phyloP scores from a whole-genome alignment of 1,140 invertebrate genomes.

The Kradibia gibbosae region DNA sequence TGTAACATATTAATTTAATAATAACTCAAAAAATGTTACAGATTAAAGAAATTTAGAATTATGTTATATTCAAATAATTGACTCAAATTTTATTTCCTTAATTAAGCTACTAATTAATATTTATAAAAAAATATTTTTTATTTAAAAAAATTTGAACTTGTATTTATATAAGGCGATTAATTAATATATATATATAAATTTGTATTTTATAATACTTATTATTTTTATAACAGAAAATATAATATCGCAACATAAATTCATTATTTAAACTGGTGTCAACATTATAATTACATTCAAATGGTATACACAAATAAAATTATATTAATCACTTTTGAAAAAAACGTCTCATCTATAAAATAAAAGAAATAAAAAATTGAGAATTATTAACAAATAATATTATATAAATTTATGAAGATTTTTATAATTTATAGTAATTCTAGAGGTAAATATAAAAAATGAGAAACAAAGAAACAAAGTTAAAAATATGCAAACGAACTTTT shows the following conservation, averaged over 20 bases:
- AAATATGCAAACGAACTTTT: slow-evolving; percentile 62
- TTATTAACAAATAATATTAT: no score
- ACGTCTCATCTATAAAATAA: no score
- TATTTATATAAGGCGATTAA: no score
- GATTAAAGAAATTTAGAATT: not conserved
- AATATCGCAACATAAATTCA: slow-evolving; percentile 41
- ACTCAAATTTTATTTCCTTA: no score
- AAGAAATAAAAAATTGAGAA: no score
- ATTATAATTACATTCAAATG: no score
- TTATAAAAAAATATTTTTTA: not conserved
- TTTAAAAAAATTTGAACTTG: not conserved
- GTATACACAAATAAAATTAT: no score
- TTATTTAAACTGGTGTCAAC: slow-evolving; percentile 44
- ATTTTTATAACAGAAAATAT: not conserved
- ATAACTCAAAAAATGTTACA: not conserved
- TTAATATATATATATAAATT: not conserved
- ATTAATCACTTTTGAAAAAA: no score
- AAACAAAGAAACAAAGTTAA: slow-evolving; percentile 46
- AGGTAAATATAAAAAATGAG: slow-evolving; percentile 24
- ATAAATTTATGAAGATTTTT: no score
- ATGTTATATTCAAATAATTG: no score
- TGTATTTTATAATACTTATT: not conserved
- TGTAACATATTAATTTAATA: not conserved
- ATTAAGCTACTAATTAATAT: no score
- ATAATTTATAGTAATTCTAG: no score